Evolutionary conservation across 1,140 invertebrate genomes (phyloP), one percentile per base, ranked within the genome.

Genomic region (Limonius californicus): DNA sequence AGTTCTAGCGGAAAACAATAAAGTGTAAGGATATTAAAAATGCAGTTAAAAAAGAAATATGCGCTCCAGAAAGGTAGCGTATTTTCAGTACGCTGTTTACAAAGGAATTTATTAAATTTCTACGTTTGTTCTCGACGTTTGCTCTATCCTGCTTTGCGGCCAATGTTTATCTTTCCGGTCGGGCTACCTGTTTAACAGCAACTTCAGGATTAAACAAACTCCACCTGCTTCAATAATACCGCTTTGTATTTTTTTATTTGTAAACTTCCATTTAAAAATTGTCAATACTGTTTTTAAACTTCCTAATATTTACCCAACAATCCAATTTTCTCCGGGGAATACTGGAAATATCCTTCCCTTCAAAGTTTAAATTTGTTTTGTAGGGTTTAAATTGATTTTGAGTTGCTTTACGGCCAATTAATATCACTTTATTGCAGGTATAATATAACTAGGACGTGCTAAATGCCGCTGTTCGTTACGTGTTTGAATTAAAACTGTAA

Each of bases 41-140:
- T 50, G 45, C 16, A 50, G 35, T 50, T 50, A 12, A 50, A 50
- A 50, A 50, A 50, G 16, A 50, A 21, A 50, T 50, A 50, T 50
- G 20, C 8, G 16, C 20, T 19, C n/a, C 14, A 50, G 16, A 8
- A 18, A 39, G 35, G 45, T 21, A 50, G 14, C 45, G 45, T 50
- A 50, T 50, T 50, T 50, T 50, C 59, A 42, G 35, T 21, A 43
- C 23, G 42, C 54, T 62, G 61, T 62, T 62, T 62, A 47, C 55
- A 62, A 61, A 61, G 61, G 43, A 45, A 62, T 62, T 62, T 62
- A 62, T 62, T 62, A 62, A 62, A 62, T 62, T 57, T 62, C 61
- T 62, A 43, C 61, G 56, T 62, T 62, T 62, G 56, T 62, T 62
- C 54, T 62, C 30, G 35, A 14, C 56, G 54, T 62, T 62, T 62